Base-by-base conservation (phyloP, 2,888 invertebrate species). In the Tortricodes alternella region DNA sequence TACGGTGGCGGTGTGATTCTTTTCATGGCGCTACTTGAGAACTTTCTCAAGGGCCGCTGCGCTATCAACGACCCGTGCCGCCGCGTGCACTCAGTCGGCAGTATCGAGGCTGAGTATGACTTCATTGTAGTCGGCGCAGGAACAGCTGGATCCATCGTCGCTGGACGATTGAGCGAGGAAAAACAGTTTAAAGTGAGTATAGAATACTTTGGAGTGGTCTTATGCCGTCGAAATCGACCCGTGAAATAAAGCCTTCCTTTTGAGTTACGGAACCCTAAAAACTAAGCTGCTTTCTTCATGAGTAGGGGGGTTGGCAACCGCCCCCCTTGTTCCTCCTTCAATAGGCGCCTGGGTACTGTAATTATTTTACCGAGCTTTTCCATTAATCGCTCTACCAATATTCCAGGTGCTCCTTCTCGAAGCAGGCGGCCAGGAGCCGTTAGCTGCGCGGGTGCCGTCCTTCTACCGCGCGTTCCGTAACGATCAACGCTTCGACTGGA, bases 71-170 rank as follows among this genome's bases (percentile, higher is more conserved):
- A 92, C 15, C 89, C 92, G 0, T 94, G 94, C 75, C 75, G 88
- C 19, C 82, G 93, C 51, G 81, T 94, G 3, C 68, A 61, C 15
- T 90, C 93, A 0, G 76, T 71, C 32, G 60, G 71, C 0, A 66
- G 72, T 0, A 59, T 78, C 1, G 83, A 88, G 6, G 60, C 73
- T 0, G 84, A 82, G 18, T 94, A 94, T 63, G 94, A 94, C 68
- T 94, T 93, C 66, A 91, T 94, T 8, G 93, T 93, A 4, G 91
- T 94, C 9, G 94, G 94, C 0, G 92, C 91, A 6, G 94, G 94
- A 0, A 81, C 93, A 1, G 93, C 93, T 0, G 94, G 94, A 0
- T 87, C 94, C 0, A 90, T 92, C 1, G 93, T 92, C 0, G 94
- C 94, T 3, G 91, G 91, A 0, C 86, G 94, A 60, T 76, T 94